phyloP scores from a whole-genome alignment of 2,888 invertebrate species.

The Drosophila planitibia region DNA sequence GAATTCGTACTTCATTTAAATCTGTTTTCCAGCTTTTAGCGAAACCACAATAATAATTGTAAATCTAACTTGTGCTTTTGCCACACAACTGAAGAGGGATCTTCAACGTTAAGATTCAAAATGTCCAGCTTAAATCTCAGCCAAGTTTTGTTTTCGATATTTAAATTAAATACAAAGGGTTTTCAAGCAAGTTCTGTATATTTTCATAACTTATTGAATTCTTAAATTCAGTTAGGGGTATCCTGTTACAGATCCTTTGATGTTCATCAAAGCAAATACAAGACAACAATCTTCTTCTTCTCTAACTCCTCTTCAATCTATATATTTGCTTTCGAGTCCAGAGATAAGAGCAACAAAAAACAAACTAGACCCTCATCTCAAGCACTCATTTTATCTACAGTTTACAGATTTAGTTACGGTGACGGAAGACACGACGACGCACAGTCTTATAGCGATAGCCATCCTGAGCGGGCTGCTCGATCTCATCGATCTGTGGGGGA shows the following conservation, averaged over 20 bases:
- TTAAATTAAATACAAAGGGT: not conserved
- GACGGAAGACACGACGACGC: slow-evolving; percentile 72
- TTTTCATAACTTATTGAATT: not conserved
- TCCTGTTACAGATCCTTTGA: slow-evolving; percentile 67
- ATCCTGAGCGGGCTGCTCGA: slow-evolving; percentile 69
- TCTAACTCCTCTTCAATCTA: slow-evolving; percentile 29
- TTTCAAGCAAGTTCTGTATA: not conserved
- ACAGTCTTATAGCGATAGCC: slow-evolving; percentile 70
- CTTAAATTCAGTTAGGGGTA: slow-evolving; percentile 1
- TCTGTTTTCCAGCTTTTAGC: not conserved
- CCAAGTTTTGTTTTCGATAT: not conserved
- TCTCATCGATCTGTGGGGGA: slow-evolving; percentile 58
- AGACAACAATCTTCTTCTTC: slow-evolving; percentile 31
- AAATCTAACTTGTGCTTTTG: not conserved
- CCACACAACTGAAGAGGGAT: not conserved
- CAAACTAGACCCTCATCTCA: slow-evolving; percentile 49
- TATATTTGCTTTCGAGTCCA: slow-evolving; percentile 40
- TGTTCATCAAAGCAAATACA: slow-evolving; percentile 59
- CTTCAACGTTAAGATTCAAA: not conserved
- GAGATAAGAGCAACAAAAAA: slow-evolving; percentile 59
- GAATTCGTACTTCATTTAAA: not conserved
- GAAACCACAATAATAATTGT: not conserved
- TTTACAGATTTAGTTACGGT: slow-evolving; percentile 50
- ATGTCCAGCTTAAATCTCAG: not conserved
- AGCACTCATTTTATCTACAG: not conserved